phyloP scores from a whole-genome alignment of 2,888 invertebrate genomes.

The Rotaria magnacalcarata region DNA sequence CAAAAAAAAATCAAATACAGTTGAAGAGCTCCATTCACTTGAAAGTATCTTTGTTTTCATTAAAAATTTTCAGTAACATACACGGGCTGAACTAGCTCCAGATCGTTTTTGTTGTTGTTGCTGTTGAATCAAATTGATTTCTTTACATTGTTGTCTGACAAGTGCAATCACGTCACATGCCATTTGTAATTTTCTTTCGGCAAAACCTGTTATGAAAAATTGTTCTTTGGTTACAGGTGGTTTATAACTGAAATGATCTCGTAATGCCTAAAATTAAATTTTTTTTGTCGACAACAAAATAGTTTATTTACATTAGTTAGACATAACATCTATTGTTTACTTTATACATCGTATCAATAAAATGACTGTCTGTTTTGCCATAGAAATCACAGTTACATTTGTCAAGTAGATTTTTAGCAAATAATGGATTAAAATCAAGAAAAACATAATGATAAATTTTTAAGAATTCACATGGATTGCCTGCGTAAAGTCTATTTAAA shows the following conservation, averaged over 20 bases:
- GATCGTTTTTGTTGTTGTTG: neutral
- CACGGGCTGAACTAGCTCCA: neutral
- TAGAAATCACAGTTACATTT: constrained; percentile 42
- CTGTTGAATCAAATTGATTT: neutral
- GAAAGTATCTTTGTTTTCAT: no score
- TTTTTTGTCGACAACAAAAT: neutral
- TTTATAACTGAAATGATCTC: constrained; percentile 44
- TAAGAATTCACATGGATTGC: constrained; percentile 41
- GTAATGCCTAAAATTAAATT: constrained; percentile 5
- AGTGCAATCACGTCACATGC: constrained; percentile 39
- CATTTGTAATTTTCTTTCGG: constrained; percentile 44
- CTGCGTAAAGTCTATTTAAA: neutral
- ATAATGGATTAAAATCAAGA: constrained; percentile 39
- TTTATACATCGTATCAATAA: constrained; percentile 45
- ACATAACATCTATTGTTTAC: neutral
- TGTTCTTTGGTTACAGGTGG: constrained; percentile 45
- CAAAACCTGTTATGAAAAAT: constrained; percentile 45
- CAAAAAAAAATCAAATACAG: neutral
- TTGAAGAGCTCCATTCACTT: no score
- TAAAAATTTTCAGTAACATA: neutral
- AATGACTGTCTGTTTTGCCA: constrained; percentile 44
- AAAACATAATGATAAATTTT: constrained; percentile 43
- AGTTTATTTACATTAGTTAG: neutral
- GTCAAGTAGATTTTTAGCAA: constrained; percentile 37
- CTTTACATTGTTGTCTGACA: constrained; percentile 33